Percentiles rank a stretch among this genome's conserved stretches.
Conservation (phyloP, 2,113 vertebrate genomes). For the Caloenas nicobarica region DNA sequence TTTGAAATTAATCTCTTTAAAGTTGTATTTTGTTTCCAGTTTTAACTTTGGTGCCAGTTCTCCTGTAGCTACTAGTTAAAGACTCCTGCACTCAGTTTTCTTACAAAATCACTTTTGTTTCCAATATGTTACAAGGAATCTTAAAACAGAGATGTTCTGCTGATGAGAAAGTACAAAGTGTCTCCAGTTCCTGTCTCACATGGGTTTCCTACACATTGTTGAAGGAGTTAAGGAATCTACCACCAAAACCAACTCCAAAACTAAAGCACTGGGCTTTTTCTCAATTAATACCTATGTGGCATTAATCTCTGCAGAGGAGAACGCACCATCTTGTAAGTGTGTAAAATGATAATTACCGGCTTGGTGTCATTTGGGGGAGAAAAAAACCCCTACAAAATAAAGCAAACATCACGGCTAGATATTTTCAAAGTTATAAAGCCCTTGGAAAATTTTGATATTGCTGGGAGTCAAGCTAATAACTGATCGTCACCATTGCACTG, state of each 20-base stretch:
- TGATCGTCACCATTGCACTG: background rate
- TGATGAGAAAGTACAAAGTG: background rate
- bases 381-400: too few relatives aligned
- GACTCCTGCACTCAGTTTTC: background rate
- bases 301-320: background rate
- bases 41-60: background rate
- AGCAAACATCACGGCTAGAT: background rate
- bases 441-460: background rate
- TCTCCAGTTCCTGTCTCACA: background rate
- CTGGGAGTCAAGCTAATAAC: background rate
- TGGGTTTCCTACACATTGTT: background rate
- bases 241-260: background rate
- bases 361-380: background rate
- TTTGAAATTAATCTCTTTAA: background rate
- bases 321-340: background rate
- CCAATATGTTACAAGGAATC: background rate
- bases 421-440: background rate
- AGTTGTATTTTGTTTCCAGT: background rate
- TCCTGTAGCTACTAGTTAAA: background rate
- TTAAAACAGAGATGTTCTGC: background rate
- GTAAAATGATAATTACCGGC: background rate
- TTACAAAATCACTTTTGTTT: background rate
- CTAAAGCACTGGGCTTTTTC: background rate
- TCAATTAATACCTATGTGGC: background rate
- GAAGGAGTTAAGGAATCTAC: background rate